These are phyloP conservation scores for Enoplosus armatus DNA, from an alignment of 2,797 vertebrate genomes.

Conservation along the genomic window DNA sequence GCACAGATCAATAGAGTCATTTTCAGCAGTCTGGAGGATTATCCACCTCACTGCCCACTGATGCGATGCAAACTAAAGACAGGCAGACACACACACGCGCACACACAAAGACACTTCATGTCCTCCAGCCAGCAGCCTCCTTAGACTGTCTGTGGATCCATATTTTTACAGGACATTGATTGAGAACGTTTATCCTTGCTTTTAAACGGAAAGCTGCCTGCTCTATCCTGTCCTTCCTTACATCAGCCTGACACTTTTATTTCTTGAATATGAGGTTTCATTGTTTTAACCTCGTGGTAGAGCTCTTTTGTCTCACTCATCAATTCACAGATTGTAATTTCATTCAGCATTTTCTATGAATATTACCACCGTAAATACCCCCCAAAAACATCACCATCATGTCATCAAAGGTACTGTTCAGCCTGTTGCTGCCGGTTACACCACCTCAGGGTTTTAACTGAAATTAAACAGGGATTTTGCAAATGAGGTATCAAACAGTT, in stretches of 20 bases:
- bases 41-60: slow-evolving; percentile 71
- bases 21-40: slow-evolving; percentile 80
- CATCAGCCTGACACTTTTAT: background rate
- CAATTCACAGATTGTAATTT: background rate
- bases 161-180: slow-evolving; percentile 58
- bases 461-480: background rate
- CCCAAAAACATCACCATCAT: background rate
- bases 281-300: background rate
- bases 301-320: background rate
- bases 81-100: slow-evolving; percentile 21
- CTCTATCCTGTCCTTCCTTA: background rate
- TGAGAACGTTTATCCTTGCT: slow-evolving; percentile 34
- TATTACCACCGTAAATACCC: background rate
- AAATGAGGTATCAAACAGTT: background rate
- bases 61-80: slow-evolving; percentile 62
- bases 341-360: background rate
- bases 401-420: background rate
- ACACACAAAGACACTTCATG: slow-evolving; percentile 24
- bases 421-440: background rate
- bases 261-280: background rate
- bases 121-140: slow-evolving; percentile 36
- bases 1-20: slow-evolving; percentile 79
- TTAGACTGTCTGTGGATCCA: slow-evolving; percentile 54
- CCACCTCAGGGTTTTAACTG: background rate
- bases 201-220: slow-evolving; percentile 40